phyloP scores from a whole-genome alignment of 2,888 invertebrate genomes.

The Drosophila imparisetae region DNA sequence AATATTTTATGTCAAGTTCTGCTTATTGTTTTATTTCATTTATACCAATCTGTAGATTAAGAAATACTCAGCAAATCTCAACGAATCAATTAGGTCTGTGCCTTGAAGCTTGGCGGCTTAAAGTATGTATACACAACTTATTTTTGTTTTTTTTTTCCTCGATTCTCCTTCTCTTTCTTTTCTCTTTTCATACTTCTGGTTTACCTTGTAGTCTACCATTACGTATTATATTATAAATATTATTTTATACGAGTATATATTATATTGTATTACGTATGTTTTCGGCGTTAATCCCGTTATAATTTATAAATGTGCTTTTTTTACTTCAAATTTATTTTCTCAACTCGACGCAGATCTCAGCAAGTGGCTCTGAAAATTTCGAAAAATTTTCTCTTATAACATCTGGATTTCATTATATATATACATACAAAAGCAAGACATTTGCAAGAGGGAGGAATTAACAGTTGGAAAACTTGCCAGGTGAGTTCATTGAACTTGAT shows the following conservation, averaged over 20 bases:
- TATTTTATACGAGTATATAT: too few species aligned
- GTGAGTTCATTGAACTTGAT: conserved; percentile 22
- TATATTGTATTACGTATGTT: background rate
- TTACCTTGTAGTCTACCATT: too few species aligned
- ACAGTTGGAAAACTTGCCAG: conserved; percentile 11
- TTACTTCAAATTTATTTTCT: background rate
- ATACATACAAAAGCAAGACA: background rate
- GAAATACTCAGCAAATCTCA: background rate
- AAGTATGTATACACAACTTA: background rate
- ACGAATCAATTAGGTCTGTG: background rate
- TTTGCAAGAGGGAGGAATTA: background rate
- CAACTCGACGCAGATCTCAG: background rate
- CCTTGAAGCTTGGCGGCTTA: background rate
- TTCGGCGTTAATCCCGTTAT: background rate
- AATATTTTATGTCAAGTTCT: too few species aligned
- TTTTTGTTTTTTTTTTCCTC: too few species aligned
- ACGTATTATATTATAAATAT: too few species aligned
- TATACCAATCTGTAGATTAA: background rate
- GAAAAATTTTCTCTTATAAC: background rate
- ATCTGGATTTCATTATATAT: background rate
- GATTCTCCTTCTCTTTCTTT: background rate
- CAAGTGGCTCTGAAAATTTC: background rate
- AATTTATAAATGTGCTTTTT: too few species aligned
- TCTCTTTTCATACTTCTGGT: background rate
- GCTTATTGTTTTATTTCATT: background rate